phyloP scores from a whole-genome alignment of 2,797 vertebrate genomes.

The Sitta carolinensis region DNA sequence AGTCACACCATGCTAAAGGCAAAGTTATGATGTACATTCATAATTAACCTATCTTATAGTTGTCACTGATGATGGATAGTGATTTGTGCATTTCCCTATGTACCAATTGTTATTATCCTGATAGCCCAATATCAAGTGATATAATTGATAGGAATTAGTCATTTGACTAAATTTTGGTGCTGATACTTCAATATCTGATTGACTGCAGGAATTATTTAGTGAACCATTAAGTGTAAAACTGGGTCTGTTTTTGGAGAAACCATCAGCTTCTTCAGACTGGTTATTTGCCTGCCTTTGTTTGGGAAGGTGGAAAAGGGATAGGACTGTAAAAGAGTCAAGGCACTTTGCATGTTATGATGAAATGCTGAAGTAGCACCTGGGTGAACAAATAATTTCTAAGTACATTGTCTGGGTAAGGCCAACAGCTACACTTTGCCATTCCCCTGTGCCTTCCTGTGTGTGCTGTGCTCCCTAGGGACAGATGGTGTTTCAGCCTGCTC shows the following conservation, averaged over 20 bases:
- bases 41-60: neutral
- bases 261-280: neutral
- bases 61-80: neutral
- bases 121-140: neutral
- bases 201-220: neutral
- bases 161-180: neutral
- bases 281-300: neutral
- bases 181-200: neutral
- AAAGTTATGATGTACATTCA: neutral
- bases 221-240: neutral
- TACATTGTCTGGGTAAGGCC: neutral
- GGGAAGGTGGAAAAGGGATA: neutral
- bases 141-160: neutral
- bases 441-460: neutral
- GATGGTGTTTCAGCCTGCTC: neutral
- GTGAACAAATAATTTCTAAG: neutral
- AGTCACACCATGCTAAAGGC: neutral
- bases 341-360: neutral
- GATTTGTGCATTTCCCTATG: neutral
- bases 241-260: neutral
- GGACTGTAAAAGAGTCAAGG: neutral
- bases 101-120: neutral
- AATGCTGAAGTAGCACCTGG: neutral
- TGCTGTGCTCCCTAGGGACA: neutral
- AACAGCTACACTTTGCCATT: rapidly evolving